Percentiles rank a stretch among this genome's conserved stretches.
Conservation (phyloP, 1,140 invertebrate species). For the Arctopsyche grandis region DNA sequence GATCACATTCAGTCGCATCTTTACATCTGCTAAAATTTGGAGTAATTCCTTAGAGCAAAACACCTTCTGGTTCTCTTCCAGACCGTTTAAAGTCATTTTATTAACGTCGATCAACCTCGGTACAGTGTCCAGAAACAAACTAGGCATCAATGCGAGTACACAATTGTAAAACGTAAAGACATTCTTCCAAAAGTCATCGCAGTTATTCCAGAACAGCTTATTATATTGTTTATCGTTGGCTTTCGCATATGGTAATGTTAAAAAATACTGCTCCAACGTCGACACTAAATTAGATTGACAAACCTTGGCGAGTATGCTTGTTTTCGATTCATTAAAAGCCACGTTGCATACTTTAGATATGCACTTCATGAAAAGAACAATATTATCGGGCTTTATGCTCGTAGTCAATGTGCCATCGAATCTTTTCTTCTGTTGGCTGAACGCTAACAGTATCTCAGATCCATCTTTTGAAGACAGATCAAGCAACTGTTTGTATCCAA, state of each 20-base stretch:
- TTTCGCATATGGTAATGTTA: constrained; percentile 12
- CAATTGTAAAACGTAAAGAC: background rate
- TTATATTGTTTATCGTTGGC: background rate
- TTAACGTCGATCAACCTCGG: background rate
- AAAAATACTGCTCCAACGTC: background rate
- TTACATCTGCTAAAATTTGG: background rate
- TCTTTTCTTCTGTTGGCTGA: background rate
- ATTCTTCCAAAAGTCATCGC: constrained; percentile 8
- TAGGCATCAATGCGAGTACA: background rate
- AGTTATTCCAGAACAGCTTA: constrained; percentile 22
- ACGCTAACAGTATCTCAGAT: background rate
- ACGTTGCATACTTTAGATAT: background rate
- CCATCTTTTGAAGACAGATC: background rate
- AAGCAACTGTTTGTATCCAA: background rate
- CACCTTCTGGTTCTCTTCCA: background rate
- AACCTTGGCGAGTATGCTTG: background rate
- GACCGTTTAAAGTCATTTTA: background rate
- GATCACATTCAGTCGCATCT: background rate
- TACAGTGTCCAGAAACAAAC: background rate
- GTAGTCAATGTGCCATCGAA: background rate
- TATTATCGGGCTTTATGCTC: background rate
- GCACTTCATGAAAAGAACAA: constrained; percentile 17
- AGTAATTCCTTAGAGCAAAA: background rate
- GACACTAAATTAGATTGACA: background rate
- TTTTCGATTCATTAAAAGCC: background rate